Base-by-base conservation (phyloP, 2,113 vertebrate genomes). In the Anseranas semipalmata region DNA sequence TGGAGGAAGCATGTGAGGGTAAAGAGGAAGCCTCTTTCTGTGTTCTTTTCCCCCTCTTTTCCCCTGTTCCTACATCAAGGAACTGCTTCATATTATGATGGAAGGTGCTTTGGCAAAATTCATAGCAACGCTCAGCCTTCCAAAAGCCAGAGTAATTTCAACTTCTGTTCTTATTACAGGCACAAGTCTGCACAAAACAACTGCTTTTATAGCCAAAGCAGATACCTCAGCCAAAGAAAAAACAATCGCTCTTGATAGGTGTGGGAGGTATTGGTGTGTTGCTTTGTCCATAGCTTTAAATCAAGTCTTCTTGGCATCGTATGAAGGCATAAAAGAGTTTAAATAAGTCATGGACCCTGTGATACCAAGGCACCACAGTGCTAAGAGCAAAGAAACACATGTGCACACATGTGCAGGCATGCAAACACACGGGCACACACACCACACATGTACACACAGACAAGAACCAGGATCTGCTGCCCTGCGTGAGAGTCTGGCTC, bases 351-450 rank as follows among this genome's bases (percentile, higher is more conserved):
- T 21, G 76, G 20, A 62, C 10, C 2, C 35, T 74, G 2, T n/a
- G 13, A 15, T 35, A 35, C 14, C 7, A 6, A 20, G 3, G 25
- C 9, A 43, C 12, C 15, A 3, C 1, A 53, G 22, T 3, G 20
- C 19, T 55, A 22, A 21, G 32, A 20, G 35, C 21, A 24, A 74
- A 74, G n/a, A 52, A 70, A 35, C 4, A 15, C 12, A 5, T 33
- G 5, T 9, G 20, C 6, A 46, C 4, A 6, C 13, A 11, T 39
- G 12, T 50, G 33, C 15, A 45, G 50, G 8, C 1, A 0, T 4
- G 16, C 18, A 72, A 72, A 35, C 1, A 0, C 3, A 0, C 0
- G 1, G 22, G 15, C 22, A 22, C 9, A 9, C 30, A 5, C 9
- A 28, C 14, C 27, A 39, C 24, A 43, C 1, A 1, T 5, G 8